A percentile compares a stretch with the other conserved stretches of the same genome.
Evolutionary conservation across 1,140 invertebrate genomes (phyloP).

Genomic region (Musca vetustissima): DNA sequence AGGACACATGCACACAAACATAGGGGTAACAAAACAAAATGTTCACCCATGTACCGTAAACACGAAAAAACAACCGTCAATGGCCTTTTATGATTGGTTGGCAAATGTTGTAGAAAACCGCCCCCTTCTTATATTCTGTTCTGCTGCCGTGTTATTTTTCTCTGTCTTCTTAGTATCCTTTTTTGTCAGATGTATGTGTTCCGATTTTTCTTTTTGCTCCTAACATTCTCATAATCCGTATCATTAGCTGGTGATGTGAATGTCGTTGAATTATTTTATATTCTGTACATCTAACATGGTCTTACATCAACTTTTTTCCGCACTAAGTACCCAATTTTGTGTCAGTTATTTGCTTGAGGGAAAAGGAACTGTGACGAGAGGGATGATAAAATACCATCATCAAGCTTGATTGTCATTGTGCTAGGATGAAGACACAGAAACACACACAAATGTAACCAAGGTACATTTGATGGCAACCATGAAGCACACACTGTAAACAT

Average conservation of each 20-base stretch:
- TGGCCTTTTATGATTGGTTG: constrained; percentile 3
- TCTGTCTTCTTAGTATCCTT: too few relatives aligned
- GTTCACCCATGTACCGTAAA: neutral
- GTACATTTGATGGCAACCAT: too few relatives aligned
- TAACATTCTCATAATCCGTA: constrained; percentile 1
- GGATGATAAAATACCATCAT: neutral
- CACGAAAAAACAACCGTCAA: too few relatives aligned
- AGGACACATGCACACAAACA: neutral
- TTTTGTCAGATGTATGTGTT: neutral
- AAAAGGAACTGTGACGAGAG: neutral
- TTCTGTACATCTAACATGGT: neutral
- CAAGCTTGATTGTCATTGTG: too few relatives aligned
- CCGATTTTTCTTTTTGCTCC: neutral
- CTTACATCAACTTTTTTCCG: constrained; percentile 5
- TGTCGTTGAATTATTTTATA: neutral
- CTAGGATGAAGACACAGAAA: too few relatives aligned
- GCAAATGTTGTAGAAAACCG: neutral
- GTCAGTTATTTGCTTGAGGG: constrained; percentile 6
- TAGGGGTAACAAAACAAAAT: neutral
- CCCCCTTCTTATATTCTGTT: too few relatives aligned
- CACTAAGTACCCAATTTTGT: constrained; percentile 18
- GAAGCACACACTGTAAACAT: too few relatives aligned
- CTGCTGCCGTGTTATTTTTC: neutral
- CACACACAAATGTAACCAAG: too few relatives aligned
- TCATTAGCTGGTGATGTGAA: constrained; percentile 8